These are phyloP conservation scores for Drosophila bocki DNA, from an alignment of 1,140 invertebrate species.

Conservation along the genomic window DNA sequence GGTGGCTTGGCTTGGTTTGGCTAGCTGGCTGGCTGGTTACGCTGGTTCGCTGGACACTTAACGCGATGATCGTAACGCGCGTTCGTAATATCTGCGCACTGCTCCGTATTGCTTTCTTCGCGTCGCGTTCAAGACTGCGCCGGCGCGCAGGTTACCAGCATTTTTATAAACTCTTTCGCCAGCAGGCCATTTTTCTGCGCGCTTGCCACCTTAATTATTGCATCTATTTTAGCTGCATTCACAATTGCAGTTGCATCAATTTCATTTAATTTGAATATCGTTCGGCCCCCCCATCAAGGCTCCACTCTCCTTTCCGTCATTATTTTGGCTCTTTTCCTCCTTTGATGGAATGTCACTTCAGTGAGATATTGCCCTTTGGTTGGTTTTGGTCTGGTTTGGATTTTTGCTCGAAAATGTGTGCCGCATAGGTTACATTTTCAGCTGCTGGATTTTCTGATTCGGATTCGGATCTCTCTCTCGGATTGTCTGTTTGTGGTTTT, in stretches of 20 bases:
- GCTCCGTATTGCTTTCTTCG: constrained; percentile 50
- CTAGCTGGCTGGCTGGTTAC: constrained; percentile 44
- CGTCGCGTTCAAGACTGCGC: constrained; percentile 68
- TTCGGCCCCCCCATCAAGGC: constrained; percentile 3
- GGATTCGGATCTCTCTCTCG: constrained; percentile 11
- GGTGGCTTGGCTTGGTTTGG: background rate
- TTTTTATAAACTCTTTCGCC: constrained; percentile 78
- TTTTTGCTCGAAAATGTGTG: constrained; percentile 29
- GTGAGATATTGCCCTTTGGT: constrained; percentile 30
- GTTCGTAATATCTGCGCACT: constrained; percentile 23
- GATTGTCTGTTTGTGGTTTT: constrained; percentile 62
- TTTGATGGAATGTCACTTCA: constrained; percentile 35
- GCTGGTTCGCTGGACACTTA: constrained; percentile 44
- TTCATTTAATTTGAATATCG: constrained; percentile 51
- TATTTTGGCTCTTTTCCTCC: constrained; percentile 1
- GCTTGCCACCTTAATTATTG: constrained; percentile 72
- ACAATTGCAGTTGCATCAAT: constrained; percentile 58
- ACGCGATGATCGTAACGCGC: constrained; percentile 19
- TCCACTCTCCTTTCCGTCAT: background rate
- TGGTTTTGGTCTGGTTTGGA: background rate
- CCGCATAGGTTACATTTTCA: constrained; percentile 30
- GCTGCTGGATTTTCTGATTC: constrained; percentile 9
- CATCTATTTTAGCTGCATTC: constrained; percentile 73
- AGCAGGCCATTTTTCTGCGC: constrained; percentile 38
- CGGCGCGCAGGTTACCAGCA: constrained; percentile 75